Conservation (phyloP, 1,140 invertebrate species). For the Dysdera silvatica region DNA sequence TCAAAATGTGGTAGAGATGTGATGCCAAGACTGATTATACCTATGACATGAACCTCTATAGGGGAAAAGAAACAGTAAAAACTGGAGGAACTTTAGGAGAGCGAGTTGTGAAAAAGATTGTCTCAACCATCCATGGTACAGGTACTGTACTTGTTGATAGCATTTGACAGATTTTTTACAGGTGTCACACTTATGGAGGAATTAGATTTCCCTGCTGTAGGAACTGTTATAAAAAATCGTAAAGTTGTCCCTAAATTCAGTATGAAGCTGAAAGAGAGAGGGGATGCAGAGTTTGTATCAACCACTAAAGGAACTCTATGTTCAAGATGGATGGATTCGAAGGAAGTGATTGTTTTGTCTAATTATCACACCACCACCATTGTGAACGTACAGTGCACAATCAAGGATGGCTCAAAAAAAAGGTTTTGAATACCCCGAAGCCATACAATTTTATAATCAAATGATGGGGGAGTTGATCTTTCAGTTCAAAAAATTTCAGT, state of each 20-base stretch:
- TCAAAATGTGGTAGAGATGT: conserved; percentile 26
- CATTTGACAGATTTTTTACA: conserved; percentile 29
- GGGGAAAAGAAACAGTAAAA: conserved; percentile 19
- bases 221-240: conserved; percentile 26
- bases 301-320: conserved; percentile 21
- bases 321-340: conserved; percentile 30
- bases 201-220: conserved; percentile 4
- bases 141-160: conserved; percentile 11
- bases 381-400: conserved; percentile 12
- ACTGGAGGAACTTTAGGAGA: conserved; percentile 1
- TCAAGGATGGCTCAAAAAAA: conserved; percentile 24
- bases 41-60: conserved; percentile 30
- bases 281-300: not conserved
- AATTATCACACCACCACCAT: conserved; percentile 30
- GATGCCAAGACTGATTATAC: conserved; percentile 26
- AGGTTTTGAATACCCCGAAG: conserved; percentile 37
- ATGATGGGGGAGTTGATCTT: conserved; percentile 47
- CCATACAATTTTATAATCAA: conserved; percentile 43
- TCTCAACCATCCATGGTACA: conserved; percentile 3
- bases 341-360: conserved; percentile 32
- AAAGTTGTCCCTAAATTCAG: conserved; percentile 26
- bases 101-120: conserved; percentile 16
- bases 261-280: conserved; percentile 15
- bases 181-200: conserved; percentile 17
- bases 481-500: conserved; percentile 39